Base-by-base conservation (phyloP, 2,797 vertebrate species). In the Gymnoscopelus braueri region DNA sequence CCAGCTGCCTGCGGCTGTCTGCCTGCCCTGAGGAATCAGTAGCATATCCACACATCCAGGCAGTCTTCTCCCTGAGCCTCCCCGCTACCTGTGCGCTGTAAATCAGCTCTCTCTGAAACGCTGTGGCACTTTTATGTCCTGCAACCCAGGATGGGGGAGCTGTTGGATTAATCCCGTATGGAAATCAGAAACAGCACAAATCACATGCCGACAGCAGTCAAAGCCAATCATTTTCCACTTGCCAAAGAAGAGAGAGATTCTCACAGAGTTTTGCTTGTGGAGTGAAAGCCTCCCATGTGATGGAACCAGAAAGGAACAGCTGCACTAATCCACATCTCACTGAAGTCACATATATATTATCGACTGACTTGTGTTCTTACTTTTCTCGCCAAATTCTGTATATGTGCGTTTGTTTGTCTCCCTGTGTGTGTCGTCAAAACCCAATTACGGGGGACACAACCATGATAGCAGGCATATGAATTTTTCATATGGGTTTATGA, bases 401-500 rank as follows among this genome's bases (percentile, higher is more conserved):
- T 63, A 14, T 23, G 11, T 63, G 11, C 53, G n/a, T 24, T 13
- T 49, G 9, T 57, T 15, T 39, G 8, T 59, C 7, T 29, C 3
- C 35, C 80, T 82, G 71, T 71, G 62, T 58, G 63, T 66, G 79
- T 88, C 32, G 54, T 71, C 79, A 72, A 87, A 88, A 90, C 91
- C 86, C 84, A 91, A 92, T 91, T 91, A 92, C 39, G 9, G 79
- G 78, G 77, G 80, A 82, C 75, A 83, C 78, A 84, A 83, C 75
- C 83, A 80, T 59, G 82, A 88, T 82, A 75, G 72, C 85, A 79
- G 77, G 87, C 84, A 68, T 77, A 81, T 84, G 75, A 89, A 88
- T 90, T 87, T 86, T 88, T 88, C 77, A 86, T 87, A 85, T 79
- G 78, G 81, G 82, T 85, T 89, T 89, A 74, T 69, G 53, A 75